Base-by-base conservation (phyloP, 2,888 invertebrate genomes). In the Scaptomyza flava region DNA sequence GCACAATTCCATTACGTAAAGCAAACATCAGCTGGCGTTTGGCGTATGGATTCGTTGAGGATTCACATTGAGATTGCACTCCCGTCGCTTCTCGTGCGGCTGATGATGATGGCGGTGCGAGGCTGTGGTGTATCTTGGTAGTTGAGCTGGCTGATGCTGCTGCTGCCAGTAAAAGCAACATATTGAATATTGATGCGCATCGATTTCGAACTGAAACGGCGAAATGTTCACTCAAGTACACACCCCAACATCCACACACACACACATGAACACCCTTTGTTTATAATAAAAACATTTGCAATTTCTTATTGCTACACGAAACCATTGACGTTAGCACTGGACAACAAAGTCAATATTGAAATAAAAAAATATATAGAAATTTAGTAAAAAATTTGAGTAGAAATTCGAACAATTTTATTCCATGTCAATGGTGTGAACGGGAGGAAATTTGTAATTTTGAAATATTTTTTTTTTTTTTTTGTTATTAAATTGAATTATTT, bases 111-210 rank as follows among this genome's bases (percentile, higher is more conserved):
- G 41, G 17, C 14, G 17, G 9, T 17, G 11, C 30, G 38, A 14
- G 53, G 57, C 12, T 31, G 52, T 1, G 48, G 20, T 41, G 9
- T 41, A 17, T 17, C 17, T 41, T 41, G 34, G 48, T 46, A 34
- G 36, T 48, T 27, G 47, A 64, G 43, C 62, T 27, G 42, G 41
- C 61, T 31, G 60, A 60, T 17, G 17, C 17, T 17, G 14, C 62
- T 63, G 66, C 64, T 79, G 82, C 80, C 60, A 82, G 83, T 69
- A 71, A 82, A 85, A 63, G 88, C 68, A 82, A 87, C 83, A 87
- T 86, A 86, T 87, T 87, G 88, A 82, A 82, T 82, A 82, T 82
- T 87, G 82, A 88, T 87, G 82, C 83, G 74, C 68, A 87, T 87
- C 86, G 88, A 87, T 82, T 87, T 86, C 88, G 69, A 79, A 77